Percentiles rank a stretch among this genome's conserved stretches.
Conservation (phyloP, 2,113 vertebrate species). For the Pelecanus crispus region DNA sequence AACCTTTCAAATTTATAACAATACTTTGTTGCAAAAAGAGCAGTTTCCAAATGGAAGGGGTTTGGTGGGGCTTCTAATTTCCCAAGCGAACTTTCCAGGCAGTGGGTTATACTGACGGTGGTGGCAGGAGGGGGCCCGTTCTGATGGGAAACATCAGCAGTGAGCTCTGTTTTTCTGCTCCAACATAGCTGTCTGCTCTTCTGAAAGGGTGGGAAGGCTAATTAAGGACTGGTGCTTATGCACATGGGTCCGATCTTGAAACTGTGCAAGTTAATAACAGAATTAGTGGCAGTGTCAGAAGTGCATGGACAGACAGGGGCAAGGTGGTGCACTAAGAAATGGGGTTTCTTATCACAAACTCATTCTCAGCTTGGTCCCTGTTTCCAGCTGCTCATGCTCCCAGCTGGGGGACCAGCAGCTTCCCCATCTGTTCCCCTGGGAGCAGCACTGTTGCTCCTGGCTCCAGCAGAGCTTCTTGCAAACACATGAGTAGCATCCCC, state of each 20-base stretch:
- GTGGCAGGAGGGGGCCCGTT: not conserved
- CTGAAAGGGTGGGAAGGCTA: not conserved
- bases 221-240: not conserved
- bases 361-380: not conserved
- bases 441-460: not conserved
- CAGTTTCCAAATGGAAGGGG: not conserved
- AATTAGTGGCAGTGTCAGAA: not conserved
- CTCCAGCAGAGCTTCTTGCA: not conserved
- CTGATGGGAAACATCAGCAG: not conserved
- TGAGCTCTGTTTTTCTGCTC: not conserved
- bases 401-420: not conserved
- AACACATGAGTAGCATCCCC: not conserved
- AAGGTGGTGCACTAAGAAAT: not conserved
- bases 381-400: not conserved
- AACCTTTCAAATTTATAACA: not conserved
- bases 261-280: not conserved
- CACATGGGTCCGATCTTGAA: not conserved
- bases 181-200: rapidly evolving
- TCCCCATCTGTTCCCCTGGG: not conserved
- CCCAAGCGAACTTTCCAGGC: not conserved
- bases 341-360: not conserved
- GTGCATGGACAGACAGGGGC: rapidly evolving
- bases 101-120: not conserved
- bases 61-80: not conserved
- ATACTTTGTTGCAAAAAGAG: not conserved